A percentile compares a stretch with the other conserved stretches of the same genome.
phyloP scores from a whole-genome alignment of 2,797 vertebrate genomes.

The Sebastes ruberrimus region DNA sequence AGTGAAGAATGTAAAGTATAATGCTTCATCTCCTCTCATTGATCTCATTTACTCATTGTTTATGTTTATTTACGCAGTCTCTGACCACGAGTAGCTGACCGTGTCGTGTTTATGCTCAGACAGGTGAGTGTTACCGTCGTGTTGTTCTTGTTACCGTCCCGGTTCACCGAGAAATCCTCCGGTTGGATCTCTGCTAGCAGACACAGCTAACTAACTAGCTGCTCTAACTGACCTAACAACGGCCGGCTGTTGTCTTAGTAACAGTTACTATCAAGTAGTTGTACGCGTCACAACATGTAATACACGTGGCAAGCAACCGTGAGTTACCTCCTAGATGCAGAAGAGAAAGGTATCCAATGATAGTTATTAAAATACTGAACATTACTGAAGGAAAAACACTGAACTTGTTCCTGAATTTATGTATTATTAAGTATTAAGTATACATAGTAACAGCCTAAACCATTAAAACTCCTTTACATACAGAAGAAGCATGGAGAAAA shows the following conservation, averaged over 20 bases:
- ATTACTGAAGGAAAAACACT: not conserved
- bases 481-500: too few species aligned
- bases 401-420: not conserved
- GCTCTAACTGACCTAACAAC: not conserved
- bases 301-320: too few species aligned
- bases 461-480: too few species aligned
- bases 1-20: slow-evolving; percentile 68
- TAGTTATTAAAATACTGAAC: not conserved
- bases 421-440: too few species aligned
- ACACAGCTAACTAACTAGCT: not conserved
- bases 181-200: slow-evolving; percentile 20
- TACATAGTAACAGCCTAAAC: too few species aligned
- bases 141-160: not conserved
- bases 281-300: too few species aligned
- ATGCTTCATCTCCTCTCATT: slow-evolving; percentile 64
- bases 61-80: slow-evolving; percentile 26
- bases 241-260: not conserved
- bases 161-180: not conserved
- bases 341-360: not conserved
- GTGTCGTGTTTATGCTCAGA: slow-evolving; percentile 34
- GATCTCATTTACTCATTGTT: slow-evolving; percentile 54
- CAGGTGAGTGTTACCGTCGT: slow-evolving; percentile 66
- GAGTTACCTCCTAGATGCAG: too few species aligned
- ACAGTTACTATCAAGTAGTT: not conserved
- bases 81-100: slow-evolving; percentile 4